These are phyloP conservation scores for Globodera ellingtonae DNA, from an alignment of 1,140 invertebrate species.

Conservation along the genomic window DNA sequence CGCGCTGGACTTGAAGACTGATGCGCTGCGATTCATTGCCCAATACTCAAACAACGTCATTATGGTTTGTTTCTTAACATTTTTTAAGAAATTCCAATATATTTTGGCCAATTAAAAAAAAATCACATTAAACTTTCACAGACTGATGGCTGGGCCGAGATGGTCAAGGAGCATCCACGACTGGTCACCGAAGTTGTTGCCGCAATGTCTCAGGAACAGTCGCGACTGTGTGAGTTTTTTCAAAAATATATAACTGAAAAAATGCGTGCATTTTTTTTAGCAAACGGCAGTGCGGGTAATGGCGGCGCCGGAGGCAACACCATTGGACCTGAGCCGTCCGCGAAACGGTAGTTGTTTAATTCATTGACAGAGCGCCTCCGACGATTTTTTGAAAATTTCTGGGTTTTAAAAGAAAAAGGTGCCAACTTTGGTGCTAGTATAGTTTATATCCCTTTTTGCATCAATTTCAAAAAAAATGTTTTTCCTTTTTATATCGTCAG, in stretches of 20 bases:
- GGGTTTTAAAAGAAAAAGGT: no score
- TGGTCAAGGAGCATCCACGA: slow-evolving; percentile 29
- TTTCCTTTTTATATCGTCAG: no score
- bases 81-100: background rate
- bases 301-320: background rate
- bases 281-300: background rate
- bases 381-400: no score
- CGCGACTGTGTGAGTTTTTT: slow-evolving; percentile 20
- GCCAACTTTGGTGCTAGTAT: no score
- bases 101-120: no score
- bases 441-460: no score
- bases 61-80: slow-evolving; percentile 20
- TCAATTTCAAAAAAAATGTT: no score
- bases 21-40: slow-evolving; percentile 57
- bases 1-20: slow-evolving; percentile 57
- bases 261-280: background rate
- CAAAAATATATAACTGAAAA: background rate
- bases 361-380: no score
- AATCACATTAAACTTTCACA: background rate
- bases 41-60: slow-evolving; percentile 51
- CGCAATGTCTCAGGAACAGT: slow-evolving; percentile 24
- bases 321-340: slow-evolving; percentile 11
- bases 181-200: slow-evolving; percentile 26
- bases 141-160: slow-evolving; percentile 30
- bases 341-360: slow-evolving; percentile 7